These are phyloP conservation scores for Zaprionus taronus DNA, from an alignment of 1,140 invertebrate genomes.

Conservation along the genomic window DNA sequence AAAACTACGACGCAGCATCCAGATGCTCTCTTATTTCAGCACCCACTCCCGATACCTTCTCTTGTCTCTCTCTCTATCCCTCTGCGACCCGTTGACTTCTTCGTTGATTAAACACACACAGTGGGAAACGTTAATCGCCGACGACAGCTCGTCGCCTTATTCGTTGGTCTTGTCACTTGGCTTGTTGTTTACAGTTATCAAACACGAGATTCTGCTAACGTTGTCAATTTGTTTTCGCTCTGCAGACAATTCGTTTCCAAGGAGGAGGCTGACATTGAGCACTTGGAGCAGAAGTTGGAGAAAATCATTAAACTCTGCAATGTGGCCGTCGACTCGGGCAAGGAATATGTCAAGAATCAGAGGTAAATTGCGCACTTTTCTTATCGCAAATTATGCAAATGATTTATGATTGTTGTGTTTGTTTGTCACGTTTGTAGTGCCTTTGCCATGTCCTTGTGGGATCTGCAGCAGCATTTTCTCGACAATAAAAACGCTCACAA, in stretches of 20 bases:
- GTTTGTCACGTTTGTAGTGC: constrained; percentile 85
- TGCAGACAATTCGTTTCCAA: constrained; percentile 91
- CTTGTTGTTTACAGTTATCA: constrained; percentile 59
- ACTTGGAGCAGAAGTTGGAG: constrained; percentile 93
- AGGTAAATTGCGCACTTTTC: constrained; percentile 86
- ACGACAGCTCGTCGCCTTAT: constrained; percentile 16
- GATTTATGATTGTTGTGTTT: constrained; percentile 23
- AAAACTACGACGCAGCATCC: constrained; percentile 29
- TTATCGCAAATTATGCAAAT: constrained; percentile 46
- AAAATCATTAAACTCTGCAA: constrained; percentile 94
- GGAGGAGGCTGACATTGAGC: constrained; percentile 93
- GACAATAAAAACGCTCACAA: constrained; percentile 87
- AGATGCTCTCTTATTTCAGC: background rate
- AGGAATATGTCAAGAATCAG: constrained; percentile 93
- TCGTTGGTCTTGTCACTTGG: constrained; percentile 17
- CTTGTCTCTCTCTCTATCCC: background rate
- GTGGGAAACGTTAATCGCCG: constrained; percentile 50
- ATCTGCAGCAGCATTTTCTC: constrained; percentile 91
- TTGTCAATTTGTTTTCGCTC: constrained; percentile 45
- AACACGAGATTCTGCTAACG: constrained; percentile 58
- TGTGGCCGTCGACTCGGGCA: constrained; percentile 94
- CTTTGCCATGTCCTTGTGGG: constrained; percentile 93
- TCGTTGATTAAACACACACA: constrained; percentile 48
- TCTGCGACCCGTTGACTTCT: constrained; percentile 29
- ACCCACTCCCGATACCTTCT: background rate